Conservation (phyloP, 1,140 invertebrate genomes). For the Copidosoma floridanum region DNA sequence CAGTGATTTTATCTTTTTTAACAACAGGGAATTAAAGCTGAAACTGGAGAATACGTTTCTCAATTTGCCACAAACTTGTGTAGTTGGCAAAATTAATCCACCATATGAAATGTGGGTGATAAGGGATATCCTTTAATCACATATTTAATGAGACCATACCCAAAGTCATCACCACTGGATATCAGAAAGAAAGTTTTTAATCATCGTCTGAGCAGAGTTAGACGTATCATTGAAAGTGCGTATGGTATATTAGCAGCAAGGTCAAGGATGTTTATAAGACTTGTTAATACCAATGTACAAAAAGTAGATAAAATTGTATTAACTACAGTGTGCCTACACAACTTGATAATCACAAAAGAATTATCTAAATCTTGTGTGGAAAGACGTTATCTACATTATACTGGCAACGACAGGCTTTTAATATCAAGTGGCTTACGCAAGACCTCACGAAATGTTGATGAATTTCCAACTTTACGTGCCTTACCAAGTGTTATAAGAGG, state of each 20-base stretch:
- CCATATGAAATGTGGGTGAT: constrained; percentile 43
- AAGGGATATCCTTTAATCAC: constrained; percentile 53
- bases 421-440: too few relatives aligned
- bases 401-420: too few relatives aligned
- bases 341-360: too few relatives aligned
- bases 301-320: too few relatives aligned
- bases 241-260: constrained; percentile 52
- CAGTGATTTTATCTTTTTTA: constrained; percentile 52
- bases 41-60: background rate
- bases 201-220: constrained; percentile 42
- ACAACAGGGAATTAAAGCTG: constrained; percentile 25
- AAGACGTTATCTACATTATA: too few relatives aligned
- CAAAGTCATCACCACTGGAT: constrained; percentile 37
- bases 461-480: too few relatives aligned
- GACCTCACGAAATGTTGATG: too few relatives aligned
- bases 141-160: constrained; percentile 54
- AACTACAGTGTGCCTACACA: background rate
- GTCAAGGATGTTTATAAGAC: background rate
- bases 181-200: constrained; percentile 46
- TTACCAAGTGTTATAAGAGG: background rate
- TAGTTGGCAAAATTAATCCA: background rate
- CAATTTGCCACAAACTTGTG: background rate
- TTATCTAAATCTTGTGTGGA: too few relatives aligned
- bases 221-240: constrained; percentile 55
- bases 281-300: background rate